phyloP scores from a whole-genome alignment of 2,797 vertebrate species.

The Hipposideros larvatus region DNA sequence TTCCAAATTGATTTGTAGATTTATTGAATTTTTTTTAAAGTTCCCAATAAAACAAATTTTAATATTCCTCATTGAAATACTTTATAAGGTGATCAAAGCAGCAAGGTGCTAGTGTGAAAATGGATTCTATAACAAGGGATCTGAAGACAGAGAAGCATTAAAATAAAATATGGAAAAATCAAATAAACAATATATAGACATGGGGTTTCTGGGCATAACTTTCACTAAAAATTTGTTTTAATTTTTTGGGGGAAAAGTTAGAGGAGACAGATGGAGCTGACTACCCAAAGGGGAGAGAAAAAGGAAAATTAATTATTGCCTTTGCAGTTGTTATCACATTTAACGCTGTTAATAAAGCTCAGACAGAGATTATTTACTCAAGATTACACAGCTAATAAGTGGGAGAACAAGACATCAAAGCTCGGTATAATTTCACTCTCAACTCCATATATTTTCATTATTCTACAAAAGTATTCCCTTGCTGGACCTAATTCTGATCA shows the following conservation, averaged over 20 bases:
- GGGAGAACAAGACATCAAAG: background rate
- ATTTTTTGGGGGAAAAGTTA: background rate
- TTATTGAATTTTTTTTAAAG: background rate
- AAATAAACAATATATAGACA: background rate
- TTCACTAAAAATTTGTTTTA: constrained; percentile 10
- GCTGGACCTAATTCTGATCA: constrained; percentile 4
- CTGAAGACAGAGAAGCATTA: background rate
- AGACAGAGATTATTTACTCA: background rate
- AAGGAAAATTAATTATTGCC: constrained; percentile 5
- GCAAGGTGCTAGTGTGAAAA: background rate
- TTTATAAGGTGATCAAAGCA: background rate
- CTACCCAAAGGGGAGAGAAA: background rate
- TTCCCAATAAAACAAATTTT: background rate
- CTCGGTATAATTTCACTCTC: background rate
- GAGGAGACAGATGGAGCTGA: background rate
- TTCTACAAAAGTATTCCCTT: constrained; percentile 11
- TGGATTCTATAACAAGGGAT: background rate
- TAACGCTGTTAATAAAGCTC: background rate
- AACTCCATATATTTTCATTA: background rate
- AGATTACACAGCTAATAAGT: background rate
- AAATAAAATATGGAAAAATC: background rate
- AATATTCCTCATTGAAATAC: background rate
- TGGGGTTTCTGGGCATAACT: background rate
- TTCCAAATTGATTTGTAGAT: constrained; percentile 10
- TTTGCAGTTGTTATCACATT: background rate